These are phyloP conservation scores for Athrips mouffetella DNA, from an alignment of 2,888 invertebrate genomes.

Conservation along the genomic window DNA sequence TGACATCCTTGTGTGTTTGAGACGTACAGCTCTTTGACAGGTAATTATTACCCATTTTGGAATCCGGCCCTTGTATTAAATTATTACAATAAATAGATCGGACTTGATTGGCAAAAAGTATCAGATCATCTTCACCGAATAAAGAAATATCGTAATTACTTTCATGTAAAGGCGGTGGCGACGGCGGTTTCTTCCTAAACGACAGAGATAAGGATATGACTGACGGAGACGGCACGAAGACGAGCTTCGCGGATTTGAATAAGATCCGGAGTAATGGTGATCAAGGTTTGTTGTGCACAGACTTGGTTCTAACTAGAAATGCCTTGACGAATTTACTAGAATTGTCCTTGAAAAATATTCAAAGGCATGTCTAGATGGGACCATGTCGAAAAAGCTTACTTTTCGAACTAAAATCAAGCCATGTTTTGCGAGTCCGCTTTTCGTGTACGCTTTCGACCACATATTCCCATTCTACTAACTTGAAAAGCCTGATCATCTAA, in stretches of 20 bases:
- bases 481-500: neutral
- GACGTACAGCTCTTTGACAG: no score
- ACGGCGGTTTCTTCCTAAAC: slow-evolving; percentile 68
- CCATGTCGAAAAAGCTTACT: no score
- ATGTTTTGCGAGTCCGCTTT: slow-evolving; percentile 17
- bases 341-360: slow-evolving; percentile 8
- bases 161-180: slow-evolving; percentile 50
- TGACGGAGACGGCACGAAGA: slow-evolving; percentile 77
- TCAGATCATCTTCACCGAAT: no score
- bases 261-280: slow-evolving; percentile 75
- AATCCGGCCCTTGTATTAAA: no score
- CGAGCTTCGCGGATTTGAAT: slow-evolving; percentile 86
- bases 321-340: neutral
- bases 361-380: slow-evolving; percentile 7
- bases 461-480: slow-evolving; percentile 52
- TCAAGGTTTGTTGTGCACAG: slow-evolving; percentile 55
- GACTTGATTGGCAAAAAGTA: no score
- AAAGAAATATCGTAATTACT: neutral
- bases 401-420: slow-evolving; percentile 1
- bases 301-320: neutral
- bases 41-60: no score
- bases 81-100: no score
- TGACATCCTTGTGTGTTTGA: no score
- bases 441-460: slow-evolving; percentile 47
- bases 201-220: slow-evolving; percentile 74